phyloP scores from a whole-genome alignment of 2,888 invertebrate species.

The Antheraea yamamai region DNA sequence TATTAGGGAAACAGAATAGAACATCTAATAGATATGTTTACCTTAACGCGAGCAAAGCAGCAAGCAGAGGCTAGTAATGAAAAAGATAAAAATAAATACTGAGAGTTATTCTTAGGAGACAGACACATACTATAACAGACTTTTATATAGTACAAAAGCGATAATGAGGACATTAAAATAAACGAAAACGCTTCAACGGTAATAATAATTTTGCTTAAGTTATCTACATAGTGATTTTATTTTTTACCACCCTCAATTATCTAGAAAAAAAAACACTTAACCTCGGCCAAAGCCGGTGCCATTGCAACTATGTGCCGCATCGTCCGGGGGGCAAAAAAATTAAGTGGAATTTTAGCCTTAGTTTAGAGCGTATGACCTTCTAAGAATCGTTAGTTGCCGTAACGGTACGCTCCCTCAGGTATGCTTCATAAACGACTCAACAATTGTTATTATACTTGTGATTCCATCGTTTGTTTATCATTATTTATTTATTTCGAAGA shows the following conservation, averaged over 20 bases:
- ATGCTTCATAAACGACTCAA: background rate
- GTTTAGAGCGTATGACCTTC: constrained; percentile 75
- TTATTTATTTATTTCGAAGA: background rate
- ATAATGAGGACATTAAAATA: background rate
- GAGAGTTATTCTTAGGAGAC: too few species aligned
- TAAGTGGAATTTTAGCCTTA: constrained; percentile 69
- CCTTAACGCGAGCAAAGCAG: too few species aligned
- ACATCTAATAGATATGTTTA: too few species aligned
- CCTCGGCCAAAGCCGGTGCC: constrained; percentile 38
- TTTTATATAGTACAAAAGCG: background rate
- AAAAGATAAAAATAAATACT: too few species aligned
- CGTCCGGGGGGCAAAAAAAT: constrained; percentile 58
- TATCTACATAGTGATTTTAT: background rate
- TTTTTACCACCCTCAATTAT: constrained; percentile 21
- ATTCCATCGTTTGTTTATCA: background rate
- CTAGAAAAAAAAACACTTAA: constrained; percentile 29
- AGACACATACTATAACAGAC: too few species aligned
- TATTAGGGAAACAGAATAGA: too few species aligned
- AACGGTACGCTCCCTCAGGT: constrained; percentile 12
- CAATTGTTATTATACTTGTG: background rate
- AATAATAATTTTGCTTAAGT: background rate
- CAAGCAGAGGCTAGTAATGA: too few species aligned
- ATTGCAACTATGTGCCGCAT: constrained; percentile 41
- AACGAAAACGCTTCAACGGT: background rate
- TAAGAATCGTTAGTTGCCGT: constrained; percentile 55